Evolutionary conservation across 1,140 invertebrate species (phyloP), one percentile per base, ranked within the genome.

Genomic region (Hylaeus anthracinus): DNA sequence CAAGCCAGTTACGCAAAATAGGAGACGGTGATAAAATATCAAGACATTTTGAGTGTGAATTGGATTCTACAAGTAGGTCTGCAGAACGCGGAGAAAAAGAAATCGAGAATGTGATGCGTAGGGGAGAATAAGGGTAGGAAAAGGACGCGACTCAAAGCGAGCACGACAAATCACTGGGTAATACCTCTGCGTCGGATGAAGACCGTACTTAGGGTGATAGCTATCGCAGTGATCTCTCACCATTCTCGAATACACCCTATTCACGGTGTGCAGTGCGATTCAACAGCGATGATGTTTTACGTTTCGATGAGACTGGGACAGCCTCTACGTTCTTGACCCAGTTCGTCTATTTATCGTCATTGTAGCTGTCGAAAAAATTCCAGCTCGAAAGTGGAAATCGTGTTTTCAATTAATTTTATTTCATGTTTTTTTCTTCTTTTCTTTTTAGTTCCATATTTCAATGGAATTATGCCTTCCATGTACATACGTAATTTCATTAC

Each of bases 151-250:
- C 6, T 55, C 37, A 45, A 65, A 76, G 56, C n/a, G 63, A 63
- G 60, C 58, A 12, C 56, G 75, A 83, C 72, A 83, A 81, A 84
- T 86, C 72, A 64, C 64, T 14, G 39, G 67, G 64, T 84, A 70
- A 86, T 84, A 73, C 51, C 14, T 67, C 9, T 12, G 61, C 55
- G 39, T 65, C 14, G 65, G 45, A 74, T 64, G 43, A n/a, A 26
- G 15, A 73, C n/a, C 66, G 72, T 43, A 41, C 71, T 83, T 83
- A 71, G 37, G 37, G 12, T 26, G 66, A 58, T 76, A 79, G 55
- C 53, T 55, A 75, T 78, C 67, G 60, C 55, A 12, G 10, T 8
- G 39, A 37, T 12, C 10, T 65, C 61, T 79, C 55, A 48, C 12
- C 65, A n/a, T 67, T 81, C 70, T 56, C 60, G 60, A 71, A 60